Percentiles rank a stretch among this genome's conserved stretches.
phyloP scores from a whole-genome alignment of 2,113 vertebrate genomes.

The Tragelaphus imberbis region DNA sequence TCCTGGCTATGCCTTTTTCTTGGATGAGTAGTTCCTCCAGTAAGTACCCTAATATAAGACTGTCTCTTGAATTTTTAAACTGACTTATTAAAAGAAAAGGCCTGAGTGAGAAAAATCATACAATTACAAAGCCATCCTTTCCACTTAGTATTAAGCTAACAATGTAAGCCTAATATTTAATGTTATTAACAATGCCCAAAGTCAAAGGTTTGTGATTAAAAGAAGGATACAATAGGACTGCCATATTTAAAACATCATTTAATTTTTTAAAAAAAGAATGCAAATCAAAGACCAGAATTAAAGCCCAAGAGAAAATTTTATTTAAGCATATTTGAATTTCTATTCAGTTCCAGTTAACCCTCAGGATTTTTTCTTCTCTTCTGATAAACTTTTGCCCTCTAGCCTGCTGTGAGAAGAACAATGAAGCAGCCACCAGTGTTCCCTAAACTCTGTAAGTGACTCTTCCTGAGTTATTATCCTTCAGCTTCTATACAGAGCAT shows the following conservation, averaged over 20 bases:
- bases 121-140: slow-evolving; percentile 70
- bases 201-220: slow-evolving; percentile 77
- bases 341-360: slow-evolving; percentile 73
- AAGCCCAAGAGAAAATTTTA: slow-evolving; percentile 73
- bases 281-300: slow-evolving; percentile 74
- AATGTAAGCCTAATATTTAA: slow-evolving; percentile 77
- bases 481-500: slow-evolving; percentile 47
- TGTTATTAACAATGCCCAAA: slow-evolving; percentile 75
- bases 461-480: slow-evolving; percentile 67
- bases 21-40: slow-evolving; percentile 51
- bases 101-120: slow-evolving; percentile 73
- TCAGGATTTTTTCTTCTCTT: slow-evolving; percentile 8
- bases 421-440: slow-evolving; percentile 61
- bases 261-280: slow-evolving; percentile 70
- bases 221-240: slow-evolving; percentile 67
- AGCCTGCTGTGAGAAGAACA: slow-evolving; percentile 75
- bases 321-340: slow-evolving; percentile 76
- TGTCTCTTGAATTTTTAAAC: slow-evolving; percentile 75
- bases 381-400: slow-evolving; percentile 78
- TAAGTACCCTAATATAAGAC: slow-evolving; percentile 64
- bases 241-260: slow-evolving; percentile 72
- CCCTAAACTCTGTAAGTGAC: slow-evolving; percentile 45
- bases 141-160: slow-evolving; percentile 72
- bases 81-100: slow-evolving; percentile 65
- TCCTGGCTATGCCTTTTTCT: slow-evolving; percentile 54